A percentile compares a stretch with the other conserved stretches of the same genome.
phyloP scores from a whole-genome alignment of 1,140 invertebrate genomes.

The Archegozetes longisetosus region DNA sequence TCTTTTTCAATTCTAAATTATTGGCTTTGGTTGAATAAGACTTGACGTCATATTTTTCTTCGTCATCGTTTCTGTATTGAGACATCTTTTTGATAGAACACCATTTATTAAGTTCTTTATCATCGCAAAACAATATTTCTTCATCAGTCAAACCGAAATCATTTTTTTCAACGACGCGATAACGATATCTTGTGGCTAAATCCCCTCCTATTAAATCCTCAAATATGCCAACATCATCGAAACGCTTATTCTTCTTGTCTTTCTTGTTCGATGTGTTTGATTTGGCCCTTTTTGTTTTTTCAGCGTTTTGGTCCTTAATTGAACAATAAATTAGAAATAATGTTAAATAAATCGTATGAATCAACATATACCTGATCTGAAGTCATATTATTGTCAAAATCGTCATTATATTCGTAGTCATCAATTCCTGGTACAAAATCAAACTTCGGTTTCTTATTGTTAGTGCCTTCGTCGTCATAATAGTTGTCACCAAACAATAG shows the following conservation, averaged over 20 bases:
- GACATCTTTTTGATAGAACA: slow-evolving; percentile 75
- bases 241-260: slow-evolving; percentile 64
- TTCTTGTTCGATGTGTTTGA: slow-evolving; percentile 36
- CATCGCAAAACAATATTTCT: slow-evolving; percentile 77
- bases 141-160: slow-evolving; percentile 76
- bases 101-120: slow-evolving; percentile 87
- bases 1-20: slow-evolving; percentile 55
- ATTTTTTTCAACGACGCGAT: slow-evolving; percentile 66
- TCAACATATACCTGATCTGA: no score
- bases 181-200: slow-evolving; percentile 79
- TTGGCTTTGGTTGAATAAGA: slow-evolving; percentile 54
- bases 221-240: slow-evolving; percentile 79
- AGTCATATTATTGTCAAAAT: not conserved
- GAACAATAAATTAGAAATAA: not conserved
- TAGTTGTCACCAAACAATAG: slow-evolving; percentile 66
- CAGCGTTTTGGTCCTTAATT: slow-evolving; percentile 2
- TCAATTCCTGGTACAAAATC: slow-evolving; percentile 53
- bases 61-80: slow-evolving; percentile 48
- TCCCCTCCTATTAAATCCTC: slow-evolving; percentile 81
- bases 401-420: slow-evolving; percentile 40
- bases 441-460: slow-evolving; percentile 53
- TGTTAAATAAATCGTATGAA: not conserved
- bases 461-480: slow-evolving; percentile 44
- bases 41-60: slow-evolving; percentile 61
- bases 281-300: slow-evolving; percentile 15